phyloP scores from a whole-genome alignment of 64 coral and sea anemone species.

The Hydrozoanthus tunicans region DNA sequence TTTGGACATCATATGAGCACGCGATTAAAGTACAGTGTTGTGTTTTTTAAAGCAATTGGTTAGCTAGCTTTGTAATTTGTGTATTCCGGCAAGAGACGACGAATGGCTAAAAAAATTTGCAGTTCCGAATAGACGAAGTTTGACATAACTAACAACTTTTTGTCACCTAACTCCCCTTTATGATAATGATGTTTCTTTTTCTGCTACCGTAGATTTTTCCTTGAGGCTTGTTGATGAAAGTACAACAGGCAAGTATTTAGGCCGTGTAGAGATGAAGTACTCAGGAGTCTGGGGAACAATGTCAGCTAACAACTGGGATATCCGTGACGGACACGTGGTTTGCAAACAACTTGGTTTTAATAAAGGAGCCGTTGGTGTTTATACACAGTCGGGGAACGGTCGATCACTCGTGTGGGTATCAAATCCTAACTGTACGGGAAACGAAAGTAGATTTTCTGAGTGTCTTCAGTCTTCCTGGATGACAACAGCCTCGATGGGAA shows the following conservation, averaged over 20 bases:
- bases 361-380: slow-evolving; percentile 12
- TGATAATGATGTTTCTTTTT: neutral
- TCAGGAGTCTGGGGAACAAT: slow-evolving; percentile 26
- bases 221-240: neutral
- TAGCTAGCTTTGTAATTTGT: too few species aligned
- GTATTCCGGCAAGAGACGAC: too few species aligned
- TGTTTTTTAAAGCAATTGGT: too few species aligned
- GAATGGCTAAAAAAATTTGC: too few species aligned
- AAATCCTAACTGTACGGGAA: slow-evolving; percentile 6
- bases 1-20: too few species aligned
- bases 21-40: too few species aligned
- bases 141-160: too few species aligned
- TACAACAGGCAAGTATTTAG: neutral
- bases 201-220: neutral
- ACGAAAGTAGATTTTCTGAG: slow-evolving; percentile 6
- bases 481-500: neutral
- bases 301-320: neutral
- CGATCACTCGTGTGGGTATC: slow-evolving; percentile 1
- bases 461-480: slow-evolving; percentile 26
- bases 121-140: too few species aligned
- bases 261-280: slow-evolving; percentile 33
- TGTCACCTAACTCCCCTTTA: too few species aligned
- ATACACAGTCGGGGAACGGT: neutral
- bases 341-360: slow-evolving; percentile 37
- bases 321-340: slow-evolving; percentile 31